phyloP scores from a whole-genome alignment of 2,797 vertebrate species.

The Paguma larvata region DNA sequence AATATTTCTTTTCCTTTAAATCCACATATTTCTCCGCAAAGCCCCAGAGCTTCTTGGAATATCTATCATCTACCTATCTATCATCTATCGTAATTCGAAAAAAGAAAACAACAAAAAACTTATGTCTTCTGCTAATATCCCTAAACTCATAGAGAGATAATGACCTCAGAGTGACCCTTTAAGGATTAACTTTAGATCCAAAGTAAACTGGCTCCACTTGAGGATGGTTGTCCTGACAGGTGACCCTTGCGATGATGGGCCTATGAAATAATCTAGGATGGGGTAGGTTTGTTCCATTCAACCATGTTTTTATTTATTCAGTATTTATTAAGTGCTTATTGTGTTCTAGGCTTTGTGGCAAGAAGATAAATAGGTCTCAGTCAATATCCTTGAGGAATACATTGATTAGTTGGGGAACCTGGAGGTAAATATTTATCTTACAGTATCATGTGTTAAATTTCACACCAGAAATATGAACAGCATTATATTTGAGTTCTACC shows the following conservation, averaged over 20 bases:
- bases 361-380: neutral
- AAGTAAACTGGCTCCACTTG: neutral
- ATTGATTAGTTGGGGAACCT: neutral
- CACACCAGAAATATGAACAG: neutral
- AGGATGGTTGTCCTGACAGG: neutral
- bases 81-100: neutral
- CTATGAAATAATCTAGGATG: neutral
- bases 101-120: neutral
- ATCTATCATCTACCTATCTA: neutral
- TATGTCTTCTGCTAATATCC: neutral
- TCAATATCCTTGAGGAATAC: neutral
- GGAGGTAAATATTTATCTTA: neutral
- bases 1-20: constrained; percentile 65
- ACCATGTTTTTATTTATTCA: neutral
- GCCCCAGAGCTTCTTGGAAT: constrained; percentile 36
- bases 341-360: neutral
- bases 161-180: neutral
- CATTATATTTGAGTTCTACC: neutral
- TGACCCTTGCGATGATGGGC: neutral
- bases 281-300: neutral
- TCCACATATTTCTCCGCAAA: neutral
- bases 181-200: neutral
- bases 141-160: neutral
- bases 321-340: neutral
- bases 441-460: neutral